A percentile compares a stretch with the other conserved stretches of the same genome.
These are phyloP conservation scores for Pelecanus crispus DNA, from an alignment of 2,113 vertebrate genomes.

Conservation along the genomic window DNA sequence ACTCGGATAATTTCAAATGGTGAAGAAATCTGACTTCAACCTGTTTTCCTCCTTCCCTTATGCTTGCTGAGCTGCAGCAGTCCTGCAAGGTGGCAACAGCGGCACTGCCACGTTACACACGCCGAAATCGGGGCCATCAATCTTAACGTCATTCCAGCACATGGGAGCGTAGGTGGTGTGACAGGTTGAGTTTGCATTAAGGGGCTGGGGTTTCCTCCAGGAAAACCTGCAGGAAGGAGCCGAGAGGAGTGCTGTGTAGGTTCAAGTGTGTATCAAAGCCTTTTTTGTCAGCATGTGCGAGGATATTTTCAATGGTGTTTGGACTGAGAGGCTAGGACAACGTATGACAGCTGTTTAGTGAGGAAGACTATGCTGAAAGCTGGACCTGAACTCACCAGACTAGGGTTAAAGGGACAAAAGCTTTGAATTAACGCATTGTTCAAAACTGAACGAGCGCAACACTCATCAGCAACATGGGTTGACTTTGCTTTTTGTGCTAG, in stretches of 20 bases:
- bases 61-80: background rate
- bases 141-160: accelerated
- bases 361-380: background rate
- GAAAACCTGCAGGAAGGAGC: background rate
- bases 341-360: no score
- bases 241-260: background rate
- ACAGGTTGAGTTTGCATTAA: background rate
- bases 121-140: background rate
- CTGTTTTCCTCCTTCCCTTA: background rate
- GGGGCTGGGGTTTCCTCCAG: background rate
- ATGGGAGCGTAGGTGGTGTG: background rate
- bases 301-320: background rate
- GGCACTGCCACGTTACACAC: accelerated
- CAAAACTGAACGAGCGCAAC: background rate
- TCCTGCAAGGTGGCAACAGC: accelerated
- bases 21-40: background rate
- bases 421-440: accelerated
- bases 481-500: background rate
- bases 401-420: background rate
- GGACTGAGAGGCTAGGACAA: background rate
- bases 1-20: background rate
- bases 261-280: background rate
- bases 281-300: accelerated
- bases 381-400: background rate
- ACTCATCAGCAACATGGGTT: accelerated